A percentile compares a stretch with the other conserved stretches of the same genome.
Conservation (phyloP, 2,888 invertebrate species). For the Nudaria mundana region DNA sequence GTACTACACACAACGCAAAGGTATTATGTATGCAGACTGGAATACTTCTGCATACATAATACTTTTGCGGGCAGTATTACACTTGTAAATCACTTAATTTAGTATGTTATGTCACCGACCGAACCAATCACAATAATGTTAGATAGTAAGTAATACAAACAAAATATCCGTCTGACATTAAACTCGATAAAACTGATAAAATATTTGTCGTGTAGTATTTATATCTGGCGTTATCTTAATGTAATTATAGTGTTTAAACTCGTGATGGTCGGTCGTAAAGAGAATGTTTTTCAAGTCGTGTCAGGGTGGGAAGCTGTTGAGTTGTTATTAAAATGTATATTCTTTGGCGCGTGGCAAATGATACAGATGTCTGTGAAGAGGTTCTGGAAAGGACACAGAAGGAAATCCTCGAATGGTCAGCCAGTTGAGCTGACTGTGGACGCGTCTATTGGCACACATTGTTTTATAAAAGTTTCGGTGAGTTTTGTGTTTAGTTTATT, state of each 20-base stretch:
- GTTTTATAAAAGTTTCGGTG: slow-evolving; percentile 72
- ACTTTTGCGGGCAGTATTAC: too few species aligned
- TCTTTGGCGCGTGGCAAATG: slow-evolving; percentile 65
- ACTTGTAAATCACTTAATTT: too few species aligned
- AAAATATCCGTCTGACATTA: too few species aligned
- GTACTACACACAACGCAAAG: too few species aligned
- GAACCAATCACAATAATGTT: too few species aligned
- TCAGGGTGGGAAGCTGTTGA: slow-evolving; percentile 66
- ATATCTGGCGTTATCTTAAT: too few species aligned
- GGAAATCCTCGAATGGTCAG: slow-evolving; percentile 48
- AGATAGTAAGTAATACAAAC: too few species aligned
- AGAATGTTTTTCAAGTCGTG: slow-evolving; percentile 55
- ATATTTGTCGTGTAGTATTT: slow-evolving; percentile 42
- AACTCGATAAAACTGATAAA: slow-evolving; percentile 52
- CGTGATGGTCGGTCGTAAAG: slow-evolving; percentile 50
- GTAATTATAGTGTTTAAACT: too few species aligned
- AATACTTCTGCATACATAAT: too few species aligned
- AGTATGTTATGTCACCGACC: too few species aligned
- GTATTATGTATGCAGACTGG: too few species aligned
- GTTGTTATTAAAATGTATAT: slow-evolving; percentile 55
- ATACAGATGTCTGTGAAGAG: slow-evolving; percentile 54
- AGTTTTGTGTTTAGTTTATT: too few species aligned
- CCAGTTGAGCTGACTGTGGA: slow-evolving; percentile 66
- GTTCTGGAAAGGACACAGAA: slow-evolving; percentile 66
- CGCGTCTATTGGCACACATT: slow-evolving; percentile 68